Base-by-base conservation (phyloP, 2,888 invertebrate species). In the Phytoseiulus persimilis region DNA sequence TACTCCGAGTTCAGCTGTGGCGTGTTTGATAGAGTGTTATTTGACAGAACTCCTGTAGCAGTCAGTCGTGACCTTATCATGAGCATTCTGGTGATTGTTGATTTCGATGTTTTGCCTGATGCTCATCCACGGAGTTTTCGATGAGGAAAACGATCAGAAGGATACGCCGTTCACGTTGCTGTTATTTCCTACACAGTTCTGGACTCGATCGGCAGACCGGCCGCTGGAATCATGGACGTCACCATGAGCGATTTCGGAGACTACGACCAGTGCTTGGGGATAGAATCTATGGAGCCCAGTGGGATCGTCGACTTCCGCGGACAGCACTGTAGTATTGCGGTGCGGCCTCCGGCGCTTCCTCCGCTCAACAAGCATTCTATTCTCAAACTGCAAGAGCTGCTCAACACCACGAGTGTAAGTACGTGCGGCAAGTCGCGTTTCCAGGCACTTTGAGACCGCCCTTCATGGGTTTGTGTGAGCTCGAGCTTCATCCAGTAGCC, bases 181-280 rank as follows among this genome's bases (percentile, higher is more conserved):
- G 33, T 45, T 23, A 9, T 6, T 87, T 33, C 5, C 32, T 3
- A n/a, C 5, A n/a, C 87, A 87, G 87, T 87, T 45, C 45, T 87
- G 39, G 87, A 87, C 87, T 87, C 87, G n/a, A 87, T 87, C 87
- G 87, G 87, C n/a, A 33, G 87, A 28, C 87, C 87, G 5, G 87
- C 87, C 33, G 87, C 87, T 28, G 87, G 87, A n/a, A 87, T 87
- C 87, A 87, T 87, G 87, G 87, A 87, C 87, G 87, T 87, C 32
- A 87, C 87, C 9, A 87, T 87, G 87, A 87, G 87, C 87, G 87
- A 87, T 87, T 87, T 39, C 33, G 87, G 87, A n/a, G 87, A 87
- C 87, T 87, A 87, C 31, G 87, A 87, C 33, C 87, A 87, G 33
- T 87, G 87, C n/a, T 45, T 87, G 45, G 32, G 33, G 14, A 45